Evolutionary conservation across 2,113 vertebrate genomes (phyloP).

Genomic region (Notothenia coriiceps): DNA sequence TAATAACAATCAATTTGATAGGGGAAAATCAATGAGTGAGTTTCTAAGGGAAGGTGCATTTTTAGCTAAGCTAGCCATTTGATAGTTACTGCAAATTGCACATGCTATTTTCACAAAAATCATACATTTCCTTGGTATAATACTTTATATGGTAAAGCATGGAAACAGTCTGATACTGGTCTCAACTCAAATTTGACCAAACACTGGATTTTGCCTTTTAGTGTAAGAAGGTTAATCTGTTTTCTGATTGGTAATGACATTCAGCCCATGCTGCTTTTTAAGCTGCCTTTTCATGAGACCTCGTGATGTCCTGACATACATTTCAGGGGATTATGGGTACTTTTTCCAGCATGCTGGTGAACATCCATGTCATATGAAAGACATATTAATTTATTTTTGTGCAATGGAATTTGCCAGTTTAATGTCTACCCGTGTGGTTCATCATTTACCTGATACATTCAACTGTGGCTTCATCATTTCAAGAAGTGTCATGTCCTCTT

Average conservation of each 20-base stretch:
- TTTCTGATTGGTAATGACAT: not conserved
- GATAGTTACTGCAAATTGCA: not conserved
- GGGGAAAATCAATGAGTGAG: too few species aligned
- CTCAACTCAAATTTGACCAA: not conserved
- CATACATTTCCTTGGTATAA: not conserved
- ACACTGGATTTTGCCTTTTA: not conserved
- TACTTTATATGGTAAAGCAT: not conserved
- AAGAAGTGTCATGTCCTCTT: constrained; percentile 1
- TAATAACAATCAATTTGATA: too few species aligned
- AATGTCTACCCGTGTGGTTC: not conserved
- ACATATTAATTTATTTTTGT: not conserved
- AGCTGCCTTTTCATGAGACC: not conserved
- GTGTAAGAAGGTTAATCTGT: not conserved
- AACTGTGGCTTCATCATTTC: not conserved
- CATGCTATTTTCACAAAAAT: not conserved
- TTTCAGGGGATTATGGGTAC: constrained; percentile 14
- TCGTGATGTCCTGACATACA: not conserved
- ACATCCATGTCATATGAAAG: not conserved
- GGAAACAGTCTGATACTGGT: not conserved
- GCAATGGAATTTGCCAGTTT: not conserved
- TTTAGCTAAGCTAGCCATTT: not conserved
- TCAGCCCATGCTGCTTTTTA: not conserved
- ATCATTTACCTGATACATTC: not conserved
- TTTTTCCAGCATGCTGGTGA: not conserved
- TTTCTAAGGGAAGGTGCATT: too few species aligned